Conservation (phyloP, 2,113 vertebrate species). For the Malaclemys terrapin region DNA sequence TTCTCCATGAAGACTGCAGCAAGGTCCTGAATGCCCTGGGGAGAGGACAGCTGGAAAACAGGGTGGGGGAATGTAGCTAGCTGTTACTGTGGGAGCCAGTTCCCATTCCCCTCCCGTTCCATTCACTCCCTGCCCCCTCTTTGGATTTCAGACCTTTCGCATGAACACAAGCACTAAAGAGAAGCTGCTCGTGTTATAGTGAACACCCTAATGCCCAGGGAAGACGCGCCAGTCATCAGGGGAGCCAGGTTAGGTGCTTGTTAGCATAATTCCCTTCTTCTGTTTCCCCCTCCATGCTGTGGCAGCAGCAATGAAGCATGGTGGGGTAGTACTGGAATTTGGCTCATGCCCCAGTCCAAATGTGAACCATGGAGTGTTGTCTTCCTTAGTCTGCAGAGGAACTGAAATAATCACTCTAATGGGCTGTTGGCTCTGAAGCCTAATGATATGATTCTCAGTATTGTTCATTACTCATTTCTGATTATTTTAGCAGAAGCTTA, state of each 20-base stretch:
- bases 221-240: not conserved
- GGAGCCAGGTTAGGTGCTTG: not conserved
- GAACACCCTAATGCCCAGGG: not conserved
- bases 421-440: not conserved
- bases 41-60: not conserved
- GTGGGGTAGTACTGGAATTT: not conserved
- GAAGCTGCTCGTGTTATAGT: rapidly evolving
- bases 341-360: not conserved
- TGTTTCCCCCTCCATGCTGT: not conserved
- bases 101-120: not conserved
- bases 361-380: not conserved
- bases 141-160: not conserved
- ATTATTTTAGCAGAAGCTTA: not conserved
- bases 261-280: not conserved
- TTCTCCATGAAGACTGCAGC: not conserved
- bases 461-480: not conserved
- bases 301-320: not conserved
- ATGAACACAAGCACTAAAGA: rapidly evolving
- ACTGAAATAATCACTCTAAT: not conserved
- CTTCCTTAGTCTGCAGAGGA: not conserved
- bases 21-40: not conserved
- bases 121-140: not conserved
- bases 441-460: not conserved
- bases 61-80: not conserved
- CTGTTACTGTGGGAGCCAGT: not conserved